phyloP scores from a whole-genome alignment of 2,888 invertebrate genomes.

The Mythimna vitellina region DNA sequence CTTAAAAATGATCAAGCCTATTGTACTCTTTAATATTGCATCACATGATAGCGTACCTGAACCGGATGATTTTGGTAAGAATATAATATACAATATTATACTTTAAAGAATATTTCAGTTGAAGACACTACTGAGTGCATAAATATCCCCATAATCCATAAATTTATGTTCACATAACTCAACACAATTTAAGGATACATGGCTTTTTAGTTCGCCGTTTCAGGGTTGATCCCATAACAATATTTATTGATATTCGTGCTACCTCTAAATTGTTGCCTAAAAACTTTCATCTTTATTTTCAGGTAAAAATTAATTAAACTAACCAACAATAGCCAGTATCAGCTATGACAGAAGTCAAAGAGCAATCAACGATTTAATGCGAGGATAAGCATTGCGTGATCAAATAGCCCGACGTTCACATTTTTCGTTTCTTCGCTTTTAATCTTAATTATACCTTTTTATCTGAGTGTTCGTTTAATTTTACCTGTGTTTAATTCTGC shows the following conservation, averaged over 20 bases:
- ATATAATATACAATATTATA: neutral
- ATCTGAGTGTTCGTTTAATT: neutral
- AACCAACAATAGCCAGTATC: too few species aligned
- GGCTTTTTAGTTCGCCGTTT: too few species aligned
- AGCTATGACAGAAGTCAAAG: too few species aligned
- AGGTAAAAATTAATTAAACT: too few species aligned
- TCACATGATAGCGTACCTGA: neutral
- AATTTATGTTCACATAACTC: too few species aligned
- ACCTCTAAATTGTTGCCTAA: too few species aligned
- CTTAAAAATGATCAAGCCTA: neutral
- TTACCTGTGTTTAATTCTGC: neutral
- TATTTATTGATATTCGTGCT: too few species aligned
- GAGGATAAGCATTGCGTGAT: neutral
- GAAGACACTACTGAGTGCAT: neutral
- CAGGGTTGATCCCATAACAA: too few species aligned
- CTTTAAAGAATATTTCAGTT: neutral
- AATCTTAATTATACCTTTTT: neutral
- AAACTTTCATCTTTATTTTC: too few species aligned
- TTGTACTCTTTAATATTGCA: constrained; percentile 6
- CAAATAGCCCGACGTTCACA: neutral
- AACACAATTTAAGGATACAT: too few species aligned
- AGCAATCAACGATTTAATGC: neutral
- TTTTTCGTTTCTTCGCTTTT: neutral
- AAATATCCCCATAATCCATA: too few species aligned
- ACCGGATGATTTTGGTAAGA: constrained; percentile 1